A percentile compares a stretch with the other conserved stretches of the same genome.
Evolutionary conservation across 2,888 invertebrate species (phyloP).

Genomic region (Xiphydria camelus): DNA sequence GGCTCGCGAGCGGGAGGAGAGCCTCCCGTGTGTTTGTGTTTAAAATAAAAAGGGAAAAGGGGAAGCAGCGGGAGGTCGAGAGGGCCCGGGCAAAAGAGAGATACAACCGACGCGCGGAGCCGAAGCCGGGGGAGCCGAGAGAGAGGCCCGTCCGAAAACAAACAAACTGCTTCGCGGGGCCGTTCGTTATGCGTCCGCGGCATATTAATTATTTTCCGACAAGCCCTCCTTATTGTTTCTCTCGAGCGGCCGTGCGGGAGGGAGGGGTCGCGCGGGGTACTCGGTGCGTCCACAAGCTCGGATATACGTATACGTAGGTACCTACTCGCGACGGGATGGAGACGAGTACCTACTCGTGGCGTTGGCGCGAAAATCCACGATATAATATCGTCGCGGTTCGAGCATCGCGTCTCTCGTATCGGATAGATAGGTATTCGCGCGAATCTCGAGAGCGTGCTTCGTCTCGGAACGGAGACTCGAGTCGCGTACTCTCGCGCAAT

Average conservation of each 20-base stretch:
- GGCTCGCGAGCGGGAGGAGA: background rate
- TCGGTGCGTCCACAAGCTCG: background rate
- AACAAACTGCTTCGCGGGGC: conserved; percentile 49
- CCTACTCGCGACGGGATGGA: too few species aligned
- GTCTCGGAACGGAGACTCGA: too few species aligned
- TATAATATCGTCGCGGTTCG: too few species aligned
- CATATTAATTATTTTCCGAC: conserved; percentile 55
- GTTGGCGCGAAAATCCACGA: too few species aligned
- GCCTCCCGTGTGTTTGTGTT: conserved; percentile 31
- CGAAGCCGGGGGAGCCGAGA: conserved; percentile 17
- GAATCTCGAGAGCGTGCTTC: too few species aligned
- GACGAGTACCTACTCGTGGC: too few species aligned
- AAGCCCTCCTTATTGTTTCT: conserved; percentile 33
- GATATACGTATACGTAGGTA: too few species aligned
- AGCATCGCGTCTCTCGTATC: too few species aligned
- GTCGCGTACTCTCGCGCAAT: too few species aligned
- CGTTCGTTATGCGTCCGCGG: conserved; percentile 55
- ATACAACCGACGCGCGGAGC: conserved; percentile 33
- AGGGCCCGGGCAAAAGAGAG: conserved; percentile 32
- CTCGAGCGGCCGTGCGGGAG: background rate
- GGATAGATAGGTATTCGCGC: too few species aligned
- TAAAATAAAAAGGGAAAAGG: conserved; percentile 33
- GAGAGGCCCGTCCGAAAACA: conserved; percentile 50
- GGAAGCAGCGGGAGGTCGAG: conserved; percentile 45
- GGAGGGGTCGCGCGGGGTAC: background rate